Base-by-base conservation (phyloP, 37 sponge, comb jelly and placozoan species). In the Lycopodina hypogea region DNA sequence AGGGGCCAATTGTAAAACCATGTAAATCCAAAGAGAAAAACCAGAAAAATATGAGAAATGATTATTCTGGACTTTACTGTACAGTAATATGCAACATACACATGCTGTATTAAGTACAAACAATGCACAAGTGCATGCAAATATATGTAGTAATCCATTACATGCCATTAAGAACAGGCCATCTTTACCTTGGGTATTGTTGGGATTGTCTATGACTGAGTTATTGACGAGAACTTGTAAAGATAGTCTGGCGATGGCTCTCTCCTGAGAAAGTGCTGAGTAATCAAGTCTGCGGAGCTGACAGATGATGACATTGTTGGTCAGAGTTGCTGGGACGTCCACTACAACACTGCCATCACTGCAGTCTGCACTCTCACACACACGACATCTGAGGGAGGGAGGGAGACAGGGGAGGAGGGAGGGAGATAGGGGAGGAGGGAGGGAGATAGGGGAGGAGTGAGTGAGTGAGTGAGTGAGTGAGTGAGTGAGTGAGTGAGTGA, bases 121-220 rank as follows among this genome's bases (percentile, higher is more conserved):
- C n/a, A n/a, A n/a, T n/a, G n/a, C n/a, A n/a, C n/a, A n/a, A n/a
- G n/a, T n/a, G n/a, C n/a, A n/a, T n/a, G n/a, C n/a, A n/a, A n/a
- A n/a, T n/a, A n/a, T n/a, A n/a, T n/a, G n/a, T n/a, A n/a, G n/a
- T n/a, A n/a, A n/a, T n/a, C n/a, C n/a, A n/a, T n/a, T n/a, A n/a
- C n/a, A n/a, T n/a, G n/a, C n/a, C n/a, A n/a, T n/a, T n/a, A n/a
- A n/a, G n/a, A n/a, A n/a, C n/a, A n/a, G n/a, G n/a, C 6, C 38
- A 37, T 3, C 29, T 48, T 35, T 41, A 70, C 71, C 71, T 23
- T 45, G 22, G 2, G 71, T 15, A 24, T 70, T n/a, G 15, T 42
- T 11, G 15, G 71, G 71, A 36, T 70, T 70, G 15, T 70, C 71
- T 26, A 70, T 70, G 38, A 17, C 26, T 4, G 35, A 65, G 66